These are phyloP conservation scores for Latheticus oryzae DNA, from an alignment of 2,888 invertebrate species.

Conservation along the genomic window DNA sequence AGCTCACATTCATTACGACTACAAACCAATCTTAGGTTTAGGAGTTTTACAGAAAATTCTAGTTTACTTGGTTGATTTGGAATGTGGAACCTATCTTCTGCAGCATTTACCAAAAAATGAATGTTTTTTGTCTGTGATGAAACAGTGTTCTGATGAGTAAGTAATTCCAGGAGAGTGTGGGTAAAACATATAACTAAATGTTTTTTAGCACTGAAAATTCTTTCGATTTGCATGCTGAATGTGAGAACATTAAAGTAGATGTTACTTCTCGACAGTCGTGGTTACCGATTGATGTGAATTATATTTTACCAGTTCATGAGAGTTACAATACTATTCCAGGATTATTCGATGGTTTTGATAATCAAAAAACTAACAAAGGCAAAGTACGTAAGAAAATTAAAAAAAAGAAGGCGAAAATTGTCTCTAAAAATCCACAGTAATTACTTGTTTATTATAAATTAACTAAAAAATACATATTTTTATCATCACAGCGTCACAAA, in stretches of 20 bases:
- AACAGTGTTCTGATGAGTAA: conserved; percentile 45
- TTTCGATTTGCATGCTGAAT: conserved; percentile 48
- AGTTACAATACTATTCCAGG: conserved; percentile 47
- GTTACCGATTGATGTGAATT: conserved; percentile 53
- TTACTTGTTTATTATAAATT: too few relatives aligned
- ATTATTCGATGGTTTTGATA: conserved; percentile 42
- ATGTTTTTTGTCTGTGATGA: conserved; percentile 53
- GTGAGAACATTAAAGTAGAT: conserved; percentile 38
- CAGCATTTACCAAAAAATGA: conserved; percentile 56
- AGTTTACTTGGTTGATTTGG: conserved; percentile 47
- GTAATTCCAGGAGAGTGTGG: neutral
- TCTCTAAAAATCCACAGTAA: too few relatives aligned
- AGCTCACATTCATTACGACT: conserved; percentile 53
- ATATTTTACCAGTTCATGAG: conserved; percentile 50
- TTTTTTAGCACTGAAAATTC: conserved; percentile 24
- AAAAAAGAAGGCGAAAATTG: too few relatives aligned
- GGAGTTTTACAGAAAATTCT: conserved; percentile 56
- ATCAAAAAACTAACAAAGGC: too few relatives aligned
- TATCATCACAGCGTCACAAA: conserved; percentile 1
- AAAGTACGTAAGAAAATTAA: too few relatives aligned
- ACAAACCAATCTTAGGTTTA: conserved; percentile 54
- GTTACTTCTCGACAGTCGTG: conserved; percentile 37
- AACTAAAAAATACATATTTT: too few relatives aligned
- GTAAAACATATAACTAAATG: neutral
- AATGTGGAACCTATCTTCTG: conserved; percentile 57